Conservation (phyloP, 2,113 vertebrate genomes). For the Hippolais icterina region DNA sequence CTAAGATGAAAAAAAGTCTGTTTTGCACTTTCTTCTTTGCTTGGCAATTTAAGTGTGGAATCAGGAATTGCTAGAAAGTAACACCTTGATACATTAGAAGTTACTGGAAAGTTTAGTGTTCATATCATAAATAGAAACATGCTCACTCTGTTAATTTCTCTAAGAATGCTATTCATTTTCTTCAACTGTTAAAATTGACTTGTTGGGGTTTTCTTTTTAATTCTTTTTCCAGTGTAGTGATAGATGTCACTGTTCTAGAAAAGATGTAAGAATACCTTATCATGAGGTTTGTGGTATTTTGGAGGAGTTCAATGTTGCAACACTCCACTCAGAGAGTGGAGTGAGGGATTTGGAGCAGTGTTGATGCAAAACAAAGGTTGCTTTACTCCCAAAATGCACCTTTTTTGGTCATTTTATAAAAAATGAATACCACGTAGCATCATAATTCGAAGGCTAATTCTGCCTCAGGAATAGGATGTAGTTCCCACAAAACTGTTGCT, state of each 20-base stretch:
- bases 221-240: neutral
- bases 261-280: neutral
- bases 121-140: neutral
- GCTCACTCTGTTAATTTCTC: neutral
- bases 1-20: neutral
- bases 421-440: neutral
- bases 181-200: neutral
- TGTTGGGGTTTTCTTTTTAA: neutral
- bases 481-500: neutral
- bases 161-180: accelerated
- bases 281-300: neutral
- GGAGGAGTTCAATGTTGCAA: neutral
- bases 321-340: neutral
- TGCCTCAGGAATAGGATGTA: neutral
- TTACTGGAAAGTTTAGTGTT: neutral
- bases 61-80: neutral
- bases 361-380: neutral
- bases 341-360: neutral
- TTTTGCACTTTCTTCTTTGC: neutral
- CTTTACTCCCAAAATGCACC: neutral
- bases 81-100: neutral
- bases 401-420: neutral
- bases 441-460: neutral
- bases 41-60: neutral
- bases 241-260: neutral